These are phyloP conservation scores for Neosalanx taihuensis DNA, from an alignment of 2,797 vertebrate species.

Conservation along the genomic window DNA sequence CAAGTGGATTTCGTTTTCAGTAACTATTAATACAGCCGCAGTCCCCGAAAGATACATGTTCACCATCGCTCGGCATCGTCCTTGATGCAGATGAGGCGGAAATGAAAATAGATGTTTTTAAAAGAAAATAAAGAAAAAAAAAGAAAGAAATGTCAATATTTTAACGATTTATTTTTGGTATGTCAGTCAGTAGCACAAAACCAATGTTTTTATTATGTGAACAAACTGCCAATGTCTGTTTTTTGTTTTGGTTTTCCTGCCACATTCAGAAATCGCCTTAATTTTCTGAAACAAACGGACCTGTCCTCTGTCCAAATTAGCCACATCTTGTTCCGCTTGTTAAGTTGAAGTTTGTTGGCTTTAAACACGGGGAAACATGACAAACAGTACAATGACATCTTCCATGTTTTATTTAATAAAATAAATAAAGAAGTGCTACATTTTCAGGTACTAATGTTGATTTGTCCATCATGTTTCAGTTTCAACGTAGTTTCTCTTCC, in stretches of 20 bases:
- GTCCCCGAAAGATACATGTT: conserved; percentile 45
- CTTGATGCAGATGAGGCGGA: conserved; percentile 40
- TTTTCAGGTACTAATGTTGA: conserved; percentile 27
- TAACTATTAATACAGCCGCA: conserved; percentile 51
- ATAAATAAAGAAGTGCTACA: conserved; percentile 51
- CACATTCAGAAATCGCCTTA: conserved; percentile 78
- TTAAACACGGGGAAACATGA: conserved; percentile 32
- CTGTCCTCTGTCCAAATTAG: conserved; percentile 51
- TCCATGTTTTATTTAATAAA: conserved; percentile 61
- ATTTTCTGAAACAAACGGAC: conserved; percentile 67
- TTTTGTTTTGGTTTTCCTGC: conserved; percentile 64
- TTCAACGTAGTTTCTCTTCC: conserved; percentile 29
- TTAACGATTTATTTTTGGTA: conserved; percentile 71
- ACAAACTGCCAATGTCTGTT: conserved; percentile 68
- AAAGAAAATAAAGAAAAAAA: conserved; percentile 33
- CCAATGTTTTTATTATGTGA: conserved; percentile 66
- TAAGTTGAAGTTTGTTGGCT: conserved; percentile 19
- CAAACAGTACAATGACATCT: conserved; percentile 46
- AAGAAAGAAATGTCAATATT: conserved; percentile 59
- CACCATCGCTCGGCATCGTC: conserved; percentile 46
- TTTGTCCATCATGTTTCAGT: conserved; percentile 49
- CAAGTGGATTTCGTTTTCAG: conserved; percentile 53
- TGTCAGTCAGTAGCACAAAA: conserved; percentile 78
- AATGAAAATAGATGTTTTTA: conserved; percentile 54
- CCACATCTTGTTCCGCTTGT: conserved; percentile 40